Percentiles rank a stretch among this genome's conserved stretches.
Evolutionary conservation across 2,888 invertebrate genomes (phyloP).

Genomic region (Cryptus viduatorius): DNA sequence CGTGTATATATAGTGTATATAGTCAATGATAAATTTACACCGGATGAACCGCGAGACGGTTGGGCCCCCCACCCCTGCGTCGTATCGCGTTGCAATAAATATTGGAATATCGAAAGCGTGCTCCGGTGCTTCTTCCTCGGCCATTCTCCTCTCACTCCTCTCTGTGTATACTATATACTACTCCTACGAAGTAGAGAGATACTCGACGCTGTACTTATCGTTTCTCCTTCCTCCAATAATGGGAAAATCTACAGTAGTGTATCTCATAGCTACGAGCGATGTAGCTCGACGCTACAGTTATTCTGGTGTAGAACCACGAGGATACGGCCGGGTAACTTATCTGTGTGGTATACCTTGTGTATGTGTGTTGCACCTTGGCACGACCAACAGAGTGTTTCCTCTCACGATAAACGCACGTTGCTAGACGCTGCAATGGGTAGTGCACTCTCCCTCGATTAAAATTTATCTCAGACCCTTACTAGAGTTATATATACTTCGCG

Average conservation of each 20-base stretch:
- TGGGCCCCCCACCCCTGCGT: constrained; percentile 9
- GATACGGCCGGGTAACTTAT: constrained; percentile 31
- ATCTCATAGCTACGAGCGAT: constrained; percentile 63
- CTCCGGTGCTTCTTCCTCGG: constrained; percentile 58
- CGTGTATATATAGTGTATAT: constrained; percentile 34
- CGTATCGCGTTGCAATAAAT: constrained; percentile 68
- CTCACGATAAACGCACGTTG: constrained; percentile 66
- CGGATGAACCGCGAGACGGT: constrained; percentile 60
- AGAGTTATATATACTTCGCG: constrained; percentile 19
- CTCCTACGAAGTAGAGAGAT: constrained; percentile 52
- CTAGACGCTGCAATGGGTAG: constrained; percentile 47
- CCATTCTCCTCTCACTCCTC: constrained; percentile 56
- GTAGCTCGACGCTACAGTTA: constrained; percentile 41
- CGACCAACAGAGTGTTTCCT: constrained; percentile 66
- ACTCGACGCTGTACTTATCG: constrained; percentile 67
- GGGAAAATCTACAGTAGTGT: constrained; percentile 68
- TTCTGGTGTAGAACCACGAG: constrained; percentile 41
- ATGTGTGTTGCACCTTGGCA: constrained; percentile 62
- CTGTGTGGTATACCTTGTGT: constrained; percentile 38
- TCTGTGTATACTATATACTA: constrained; percentile 31
- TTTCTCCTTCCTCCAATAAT: constrained; percentile 69
- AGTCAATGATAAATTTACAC: constrained; percentile 66
- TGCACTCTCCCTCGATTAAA: constrained; percentile 65
- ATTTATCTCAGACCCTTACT: constrained; percentile 59
- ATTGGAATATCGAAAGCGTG: constrained; percentile 68